These are phyloP conservation scores for Leptestheria dahalacensis DNA, from an alignment of 1,140 invertebrate genomes.

Conservation along the genomic window DNA sequence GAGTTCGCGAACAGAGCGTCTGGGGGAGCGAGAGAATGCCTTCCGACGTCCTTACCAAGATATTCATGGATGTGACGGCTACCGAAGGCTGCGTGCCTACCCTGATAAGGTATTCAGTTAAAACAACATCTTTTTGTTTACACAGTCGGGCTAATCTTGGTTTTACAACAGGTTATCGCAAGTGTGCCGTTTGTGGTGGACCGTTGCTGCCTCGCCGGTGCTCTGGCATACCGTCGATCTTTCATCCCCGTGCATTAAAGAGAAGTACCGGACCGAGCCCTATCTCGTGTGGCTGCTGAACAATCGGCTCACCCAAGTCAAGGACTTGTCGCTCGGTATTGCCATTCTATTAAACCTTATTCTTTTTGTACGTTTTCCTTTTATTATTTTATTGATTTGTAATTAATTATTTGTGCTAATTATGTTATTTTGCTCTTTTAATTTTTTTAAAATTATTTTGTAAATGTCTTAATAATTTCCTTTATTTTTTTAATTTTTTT, in stretches of 20 bases:
- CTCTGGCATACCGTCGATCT: slow-evolving; percentile 64
- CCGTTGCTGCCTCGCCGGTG: slow-evolving; percentile 43
- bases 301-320: slow-evolving; percentile 49
- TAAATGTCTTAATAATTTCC: too few relatives aligned
- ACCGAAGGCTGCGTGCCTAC: slow-evolving; percentile 53
- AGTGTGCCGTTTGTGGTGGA: slow-evolving; percentile 58
- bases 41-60: slow-evolving; percentile 44
- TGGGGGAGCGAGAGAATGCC: slow-evolving; percentile 28
- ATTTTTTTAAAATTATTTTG: slow-evolving; percentile 11
- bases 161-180: slow-evolving; percentile 42
- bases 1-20: slow-evolving; percentile 8
- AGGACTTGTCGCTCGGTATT: slow-evolving; percentile 59
- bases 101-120: slow-evolving; percentile 41
- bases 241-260: slow-evolving; percentile 46
- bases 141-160: not conserved
- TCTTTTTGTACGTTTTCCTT: too few relatives aligned
- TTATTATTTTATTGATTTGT: too few relatives aligned
- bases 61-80: slow-evolving; percentile 47
- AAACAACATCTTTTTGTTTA: not conserved
- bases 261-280: slow-evolving; percentile 49
- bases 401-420: too few relatives aligned
- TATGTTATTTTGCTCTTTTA: too few relatives aligned
- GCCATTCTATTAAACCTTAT: too few relatives aligned
- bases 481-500: not conserved
- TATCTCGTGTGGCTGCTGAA: slow-evolving; percentile 58